A percentile compares a stretch with the other conserved stretches of the same genome.
Evolutionary conservation across 2,797 vertebrate genomes (phyloP).

Genomic region (Spinus olivaceus): DNA sequence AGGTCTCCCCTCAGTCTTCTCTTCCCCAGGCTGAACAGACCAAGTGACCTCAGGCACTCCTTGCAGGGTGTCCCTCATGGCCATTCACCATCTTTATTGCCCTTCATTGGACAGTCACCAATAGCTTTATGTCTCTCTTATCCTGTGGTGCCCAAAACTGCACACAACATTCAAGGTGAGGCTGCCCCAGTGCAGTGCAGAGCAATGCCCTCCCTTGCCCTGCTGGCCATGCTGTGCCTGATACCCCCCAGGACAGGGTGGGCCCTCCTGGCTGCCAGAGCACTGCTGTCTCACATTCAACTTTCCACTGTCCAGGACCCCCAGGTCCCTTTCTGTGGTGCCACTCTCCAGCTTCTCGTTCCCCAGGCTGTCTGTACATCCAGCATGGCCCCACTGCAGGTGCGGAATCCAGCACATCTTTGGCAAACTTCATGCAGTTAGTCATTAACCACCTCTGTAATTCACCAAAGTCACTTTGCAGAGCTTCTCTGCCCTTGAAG

Average conservation of each 20-base stretch:
- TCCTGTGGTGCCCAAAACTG: neutral
- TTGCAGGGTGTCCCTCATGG: neutral
- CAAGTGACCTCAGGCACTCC: neutral
- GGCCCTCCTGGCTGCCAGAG: neutral
- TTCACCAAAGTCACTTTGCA: neutral
- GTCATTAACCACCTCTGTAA: neutral
- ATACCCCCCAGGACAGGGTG: fast-evolving
- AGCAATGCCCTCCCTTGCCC: fast-evolving
- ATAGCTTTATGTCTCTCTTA: neutral
- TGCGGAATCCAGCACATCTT: neutral
- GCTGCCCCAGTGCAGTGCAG: fast-evolving
- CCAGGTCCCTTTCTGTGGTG: fast-evolving
- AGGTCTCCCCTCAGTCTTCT: neutral
- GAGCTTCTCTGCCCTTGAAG: neutral
- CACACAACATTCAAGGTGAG: fast-evolving
- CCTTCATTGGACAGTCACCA: neutral
- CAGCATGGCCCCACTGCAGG: neutral
- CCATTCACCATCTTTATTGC: neutral
- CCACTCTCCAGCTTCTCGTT: fast-evolving
- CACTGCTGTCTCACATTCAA: fast-evolving
- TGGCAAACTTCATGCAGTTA: neutral
- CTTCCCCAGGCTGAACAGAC: neutral
- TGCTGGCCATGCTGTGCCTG: fast-evolving
- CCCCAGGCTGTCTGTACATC: neutral
- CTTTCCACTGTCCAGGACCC: fast-evolving